phyloP scores from a whole-genome alignment of 2,113 vertebrate genomes.

The Gobius niger region DNA sequence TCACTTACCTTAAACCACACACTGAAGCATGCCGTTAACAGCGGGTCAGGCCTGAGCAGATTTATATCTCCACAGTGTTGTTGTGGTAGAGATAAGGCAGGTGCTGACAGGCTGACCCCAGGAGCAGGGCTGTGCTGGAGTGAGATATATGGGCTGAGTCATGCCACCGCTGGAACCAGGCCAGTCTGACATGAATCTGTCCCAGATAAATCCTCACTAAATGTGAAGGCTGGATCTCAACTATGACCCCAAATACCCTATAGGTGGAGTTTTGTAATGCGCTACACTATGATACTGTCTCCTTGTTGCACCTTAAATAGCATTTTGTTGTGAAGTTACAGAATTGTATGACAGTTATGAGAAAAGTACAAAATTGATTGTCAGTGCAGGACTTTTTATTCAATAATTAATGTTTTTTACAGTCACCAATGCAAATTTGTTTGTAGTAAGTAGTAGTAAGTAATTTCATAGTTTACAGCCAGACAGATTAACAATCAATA shows the following conservation, averaged over 20 bases:
- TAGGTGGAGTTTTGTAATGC: not conserved
- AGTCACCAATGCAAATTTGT: too few relatives aligned
- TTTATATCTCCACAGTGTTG: not conserved
- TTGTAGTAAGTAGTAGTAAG: too few relatives aligned
- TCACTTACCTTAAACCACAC: not conserved
- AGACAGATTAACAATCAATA: too few relatives aligned
- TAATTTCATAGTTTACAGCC: too few relatives aligned
- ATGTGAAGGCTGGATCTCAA: not conserved
- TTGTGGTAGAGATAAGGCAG: constrained; percentile 7
- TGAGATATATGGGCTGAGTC: not conserved
- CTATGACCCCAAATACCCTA: not conserved
- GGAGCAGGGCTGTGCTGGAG: not conserved
- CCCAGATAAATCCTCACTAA: not conserved
- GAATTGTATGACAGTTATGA: too few relatives aligned
- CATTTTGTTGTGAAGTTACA: too few relatives aligned
- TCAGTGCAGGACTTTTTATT: too few relatives aligned
- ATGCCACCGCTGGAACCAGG: not conserved
- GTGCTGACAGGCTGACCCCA: constrained; percentile 4
- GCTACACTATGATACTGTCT: not conserved
- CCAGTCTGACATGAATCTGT: not conserved
- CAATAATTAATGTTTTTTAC: too few relatives aligned
- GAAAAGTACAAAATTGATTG: too few relatives aligned
- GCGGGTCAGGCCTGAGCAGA: not conserved
- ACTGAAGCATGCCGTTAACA: not conserved
- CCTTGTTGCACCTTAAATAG: not conserved